A percentile compares a stretch with the other conserved stretches of the same genome.
These are phyloP conservation scores for Alosa alosa DNA, from an alignment of 2,113 vertebrate species.

Conservation along the genomic window DNA sequence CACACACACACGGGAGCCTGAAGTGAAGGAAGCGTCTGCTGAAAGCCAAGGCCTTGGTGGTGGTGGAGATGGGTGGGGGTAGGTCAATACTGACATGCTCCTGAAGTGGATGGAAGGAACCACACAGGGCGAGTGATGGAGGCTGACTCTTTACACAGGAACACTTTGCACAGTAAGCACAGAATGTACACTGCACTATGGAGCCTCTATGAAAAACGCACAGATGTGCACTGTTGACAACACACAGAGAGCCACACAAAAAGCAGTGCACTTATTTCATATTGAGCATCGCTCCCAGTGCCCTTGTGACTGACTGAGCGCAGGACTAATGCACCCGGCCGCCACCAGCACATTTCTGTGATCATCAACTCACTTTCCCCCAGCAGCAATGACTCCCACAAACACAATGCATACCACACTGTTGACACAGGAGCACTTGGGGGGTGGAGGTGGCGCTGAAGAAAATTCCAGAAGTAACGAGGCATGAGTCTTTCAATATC, in stretches of 20 bases:
- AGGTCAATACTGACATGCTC: background rate
- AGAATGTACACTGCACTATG: background rate
- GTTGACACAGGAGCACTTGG: constrained; percentile 44
- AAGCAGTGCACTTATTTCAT: background rate
- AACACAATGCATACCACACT: constrained; percentile 57
- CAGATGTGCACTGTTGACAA: constrained; percentile 36
- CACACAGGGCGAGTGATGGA: background rate
- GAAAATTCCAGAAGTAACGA: constrained; percentile 54
- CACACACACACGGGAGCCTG: constrained; percentile 2
- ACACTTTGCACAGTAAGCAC: background rate
- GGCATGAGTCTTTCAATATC: constrained; percentile 35
- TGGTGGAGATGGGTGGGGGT: background rate
- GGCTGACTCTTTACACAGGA: background rate
- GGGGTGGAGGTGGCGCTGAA: background rate
- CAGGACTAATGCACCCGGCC: constrained; percentile 63
- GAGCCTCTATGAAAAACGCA: background rate
- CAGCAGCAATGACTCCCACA: constrained; percentile 66
- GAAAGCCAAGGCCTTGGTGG: background rate
- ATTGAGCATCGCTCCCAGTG: background rate
- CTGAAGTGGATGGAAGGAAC: background rate
- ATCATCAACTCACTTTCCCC: constrained; percentile 61
- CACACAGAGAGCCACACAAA: background rate
- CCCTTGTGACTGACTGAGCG: constrained; percentile 60
- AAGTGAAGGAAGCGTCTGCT: background rate
- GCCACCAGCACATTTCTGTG: constrained; percentile 65